phyloP scores from a whole-genome alignment of 2,888 invertebrate genomes.

The Molorchus minor region DNA sequence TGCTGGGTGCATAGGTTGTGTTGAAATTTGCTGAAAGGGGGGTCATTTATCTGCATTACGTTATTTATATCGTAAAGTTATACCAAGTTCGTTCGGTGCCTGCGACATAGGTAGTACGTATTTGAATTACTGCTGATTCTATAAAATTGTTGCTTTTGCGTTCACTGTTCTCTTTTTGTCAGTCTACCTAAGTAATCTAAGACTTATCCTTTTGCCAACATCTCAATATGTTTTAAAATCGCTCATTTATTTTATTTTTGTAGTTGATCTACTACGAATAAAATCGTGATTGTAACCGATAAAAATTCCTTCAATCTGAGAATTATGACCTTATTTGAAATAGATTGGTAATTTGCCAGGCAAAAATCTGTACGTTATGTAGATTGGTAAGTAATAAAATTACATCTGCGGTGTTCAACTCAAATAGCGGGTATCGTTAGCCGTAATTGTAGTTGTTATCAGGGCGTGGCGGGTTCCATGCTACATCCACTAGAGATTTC shows the following conservation, averaged over 20 bases:
- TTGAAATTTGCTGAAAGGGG: neutral
- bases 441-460: conserved; percentile 58
- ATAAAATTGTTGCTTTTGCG: too few relatives aligned
- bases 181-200: too few relatives aligned
- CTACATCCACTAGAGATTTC: conserved; percentile 35
- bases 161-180: too few relatives aligned
- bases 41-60: neutral
- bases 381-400: conserved; percentile 54
- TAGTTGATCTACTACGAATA: too few relatives aligned
- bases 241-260: too few relatives aligned
- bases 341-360: neutral
- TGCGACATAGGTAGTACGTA: neutral
- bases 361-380: conserved; percentile 42
- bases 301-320: too few relatives aligned
- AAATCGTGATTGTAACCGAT: too few relatives aligned
- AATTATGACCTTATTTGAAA: neutral
- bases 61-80: neutral
- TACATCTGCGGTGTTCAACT: conserved; percentile 54
- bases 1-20: conserved; percentile 3
- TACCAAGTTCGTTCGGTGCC: neutral
- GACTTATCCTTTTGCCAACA: too few relatives aligned
- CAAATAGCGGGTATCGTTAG: conserved; percentile 56
- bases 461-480: conserved; percentile 52
- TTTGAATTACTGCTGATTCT: neutral
- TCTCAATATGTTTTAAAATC: too few relatives aligned